Percentiles rank a stretch among this genome's conserved stretches.
Evolutionary conservation across 2,888 invertebrate species (phyloP).

Genomic region (Venusia cambrica): DNA sequence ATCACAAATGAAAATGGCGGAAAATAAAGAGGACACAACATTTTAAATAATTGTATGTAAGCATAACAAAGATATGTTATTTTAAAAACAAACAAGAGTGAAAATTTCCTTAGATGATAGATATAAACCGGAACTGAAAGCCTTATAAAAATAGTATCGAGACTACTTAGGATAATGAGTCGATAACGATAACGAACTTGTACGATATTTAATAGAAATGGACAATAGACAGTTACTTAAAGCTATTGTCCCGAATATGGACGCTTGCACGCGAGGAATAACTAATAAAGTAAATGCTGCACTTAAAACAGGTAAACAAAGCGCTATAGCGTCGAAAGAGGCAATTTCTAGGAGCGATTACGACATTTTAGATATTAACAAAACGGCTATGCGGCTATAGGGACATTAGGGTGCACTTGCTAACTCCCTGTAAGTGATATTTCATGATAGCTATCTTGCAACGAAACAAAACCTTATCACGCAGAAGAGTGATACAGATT

Average conservation of each 20-base stretch:
- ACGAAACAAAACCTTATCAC: conserved; percentile 35
- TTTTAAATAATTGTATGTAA: conserved; percentile 1
- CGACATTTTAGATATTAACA: conserved; percentile 38
- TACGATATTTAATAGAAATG: conserved; percentile 11
- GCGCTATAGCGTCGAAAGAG: conserved; percentile 32
- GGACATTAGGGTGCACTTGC: conserved; percentile 33
- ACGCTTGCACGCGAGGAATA: conserved; percentile 18
- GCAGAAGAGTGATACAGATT: conserved; percentile 29
- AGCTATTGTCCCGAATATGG: conserved; percentile 14
- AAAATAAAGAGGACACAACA: neutral
- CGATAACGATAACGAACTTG: too few relatives aligned
- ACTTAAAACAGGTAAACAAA: conserved; percentile 27
- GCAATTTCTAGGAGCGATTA: conserved; percentile 37
- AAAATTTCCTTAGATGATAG: too few relatives aligned
- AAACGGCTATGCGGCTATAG: conserved; percentile 42
- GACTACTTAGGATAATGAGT: too few relatives aligned
- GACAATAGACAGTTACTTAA: conserved; percentile 11
- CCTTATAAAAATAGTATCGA: too few relatives aligned
- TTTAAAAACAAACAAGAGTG: too few relatives aligned
- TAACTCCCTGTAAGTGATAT: conserved; percentile 32
- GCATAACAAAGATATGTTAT: too few relatives aligned
- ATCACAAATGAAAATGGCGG: conserved; percentile 6
- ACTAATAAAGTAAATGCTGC: conserved; percentile 18
- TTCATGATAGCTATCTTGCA: conserved; percentile 33
- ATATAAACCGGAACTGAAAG: too few relatives aligned